Base-by-base conservation (phyloP, 2,797 vertebrate species). In the Pangasius djambal region DNA sequence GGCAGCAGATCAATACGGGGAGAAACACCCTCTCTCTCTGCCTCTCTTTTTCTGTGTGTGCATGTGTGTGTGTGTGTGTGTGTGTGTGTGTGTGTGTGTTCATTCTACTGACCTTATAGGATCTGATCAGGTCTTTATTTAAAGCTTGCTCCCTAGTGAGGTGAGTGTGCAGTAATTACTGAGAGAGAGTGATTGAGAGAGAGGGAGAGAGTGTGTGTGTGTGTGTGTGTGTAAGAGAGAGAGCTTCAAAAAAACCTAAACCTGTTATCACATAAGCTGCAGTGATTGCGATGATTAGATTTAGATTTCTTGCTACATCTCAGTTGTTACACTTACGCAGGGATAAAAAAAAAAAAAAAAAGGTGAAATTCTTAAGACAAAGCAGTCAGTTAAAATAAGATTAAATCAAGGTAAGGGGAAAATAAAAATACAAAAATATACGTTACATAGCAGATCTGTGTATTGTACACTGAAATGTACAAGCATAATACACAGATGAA, bases 1-100 rank as follows among this genome's bases (percentile, higher is more conserved):
- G 95, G 95, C 93, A 96, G 89, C 91, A 92, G 94, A 96, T 96
- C 95, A 95, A 96, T 95, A 96, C 86, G 57, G 77, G 25, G 86
- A 79, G 78, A 74, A 87, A 88, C 85, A 18, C 57, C 75, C 87
- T 50, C 88, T 61, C 72, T 85, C 63, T 86, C 69, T 69, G 15
- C 20, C 63, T 81, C 74, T 82, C 69, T 37, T 40, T 55, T 67
- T 69, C 81, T 95, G 96, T 96, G 57, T 83, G 20, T 59, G 28
- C 55, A 50, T 81, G 52, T 69, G 31, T 75, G 70, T 86, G 31
- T 86, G 65, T 87, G 65, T 87, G 48, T 87, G 55, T 87, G 55
- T 75, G 81, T 83, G 69, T 74, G 69, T 88, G 55, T 77, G 77
- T 86, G 75, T 83, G 44, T 89, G 67, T 84, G 57, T 86, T 25